Evolutionary conservation across 2,113 vertebrate genomes (phyloP), one percentile per base, ranked within the genome.

Genomic region (Spermophilus dauricus): DNA sequence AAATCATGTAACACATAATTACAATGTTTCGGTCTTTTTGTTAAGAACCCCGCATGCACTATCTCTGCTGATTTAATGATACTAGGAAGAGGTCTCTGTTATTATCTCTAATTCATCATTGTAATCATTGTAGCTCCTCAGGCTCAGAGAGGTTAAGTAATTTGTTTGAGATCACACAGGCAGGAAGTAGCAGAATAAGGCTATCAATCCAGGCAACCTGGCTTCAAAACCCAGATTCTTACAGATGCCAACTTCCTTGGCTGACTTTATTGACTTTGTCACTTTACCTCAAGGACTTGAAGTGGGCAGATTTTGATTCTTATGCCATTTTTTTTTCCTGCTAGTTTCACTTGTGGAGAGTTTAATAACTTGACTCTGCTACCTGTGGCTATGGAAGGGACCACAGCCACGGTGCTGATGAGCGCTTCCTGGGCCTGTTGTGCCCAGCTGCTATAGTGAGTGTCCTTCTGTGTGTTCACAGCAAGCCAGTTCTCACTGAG

Each of bases 151-250:
- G 26, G 42, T 58, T 42, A 53, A 96, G 63, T 69, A 37, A 67
- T 45, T 84, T 94, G 26, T 65, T 61, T 85, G 88, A 56, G 70
- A 73, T 56, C 76, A 42, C 85, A 94, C 58, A 96, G 72, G 56
- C 72, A 88, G 65, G 42, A 88, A 86, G 18, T 56, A 65, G 39
- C n/a, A 63, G 51, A 72, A 65, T 22, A 10, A 56, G 48, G 34
- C 63, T 86, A 32, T 7, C 72, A 34, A 58, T 28, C 0, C 56
- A 82, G 32, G n/a, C 6, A 30, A 26, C 82, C 22, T 16, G 53
- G 53, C 69, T 91, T 93, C 53, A 77, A 69, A 92, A 78, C 48
- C 69, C 72, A 45, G 22, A 37, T 86, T 86, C 73, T 82, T 88
- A 58, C 63, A 75, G 14, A 22, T 76, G 70, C 11, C 0, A 5